Base-by-base conservation (phyloP, 2,888 invertebrate species). In the Biston stratarius region DNA sequence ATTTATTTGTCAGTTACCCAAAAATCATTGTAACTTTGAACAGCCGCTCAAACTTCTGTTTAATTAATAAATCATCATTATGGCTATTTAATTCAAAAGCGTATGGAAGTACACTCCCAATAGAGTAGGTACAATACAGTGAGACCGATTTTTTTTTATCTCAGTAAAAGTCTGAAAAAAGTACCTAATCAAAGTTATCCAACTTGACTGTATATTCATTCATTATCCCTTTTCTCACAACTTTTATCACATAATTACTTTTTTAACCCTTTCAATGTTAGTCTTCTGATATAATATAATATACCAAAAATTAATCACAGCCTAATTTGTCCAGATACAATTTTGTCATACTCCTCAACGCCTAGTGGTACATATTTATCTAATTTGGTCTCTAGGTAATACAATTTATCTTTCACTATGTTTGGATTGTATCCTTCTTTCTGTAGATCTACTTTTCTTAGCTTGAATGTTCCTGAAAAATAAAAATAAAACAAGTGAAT, bases 371-470 rank as follows among this genome's bases (percentile, higher is more conserved):
- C 94, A 82, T 98, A 99, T 78, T 94, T 94, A 48, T 97, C 96
- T 53, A 90, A 85, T 81, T 95, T 95, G 3, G 94, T 81, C 77
- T 96, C 96, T 81, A 97, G 92, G 84, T 97, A 99, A 91, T 95
- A 99, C 44, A 99, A 82, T 78, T 95, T 95, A 85, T 99, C 99
- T 72, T 94, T 95, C 58, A 97, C 94, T 66, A 92, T 83, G 12
- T 91, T 89, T 0, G 97, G 96, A 84, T 99, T 95, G 86, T 96
- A 99, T 10, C 98, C 98, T 79, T 99, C 98, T 69, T 97, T 97
- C 85, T 98, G 97, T 51, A 99, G 95, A 85, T 98, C 98, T 10
- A 96, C 96, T 90, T 99, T 99, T 88, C 97, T 97, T 87, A 99
- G 91, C 92, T 99, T 99, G 89, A 97, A 99, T 7, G 99, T 99